phyloP scores from a whole-genome alignment of 2,113 vertebrate species.

The Silurus glanis region DNA sequence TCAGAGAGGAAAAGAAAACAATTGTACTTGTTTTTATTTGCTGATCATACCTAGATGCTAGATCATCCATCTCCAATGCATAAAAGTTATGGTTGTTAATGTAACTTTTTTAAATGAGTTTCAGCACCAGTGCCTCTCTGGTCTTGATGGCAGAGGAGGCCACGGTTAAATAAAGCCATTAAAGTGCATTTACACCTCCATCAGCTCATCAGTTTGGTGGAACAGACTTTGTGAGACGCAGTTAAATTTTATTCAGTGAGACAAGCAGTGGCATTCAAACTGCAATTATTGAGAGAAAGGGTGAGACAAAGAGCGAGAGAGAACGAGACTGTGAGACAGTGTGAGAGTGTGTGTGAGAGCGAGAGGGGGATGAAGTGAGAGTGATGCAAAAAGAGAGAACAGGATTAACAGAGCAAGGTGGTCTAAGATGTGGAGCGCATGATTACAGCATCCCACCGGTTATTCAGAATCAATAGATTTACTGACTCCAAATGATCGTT shows the following conservation, averaged over 20 bases:
- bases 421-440: not conserved
- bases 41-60: not conserved
- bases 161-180: slow-evolving; percentile 28
- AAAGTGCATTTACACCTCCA: slow-evolving; percentile 36
- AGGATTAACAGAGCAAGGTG: not conserved
- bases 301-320: not conserved
- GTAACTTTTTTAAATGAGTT: not conserved
- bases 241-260: slow-evolving; percentile 59
- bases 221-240: slow-evolving; percentile 53
- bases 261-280: slow-evolving; percentile 66
- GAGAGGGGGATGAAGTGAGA: not conserved
- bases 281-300: slow-evolving; percentile 56
- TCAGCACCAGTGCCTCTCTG: not conserved
- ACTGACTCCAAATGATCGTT: not conserved
- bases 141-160: not conserved
- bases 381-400: not conserved
- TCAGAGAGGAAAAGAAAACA: slow-evolving; percentile 48
- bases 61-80: not conserved
- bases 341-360: not conserved
- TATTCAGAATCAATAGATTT: slow-evolving; percentile 10
- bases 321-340: not conserved
- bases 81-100: not conserved
- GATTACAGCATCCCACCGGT: not conserved
- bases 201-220: slow-evolving; percentile 35
- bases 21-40: not conserved